Conservation (phyloP, 2,888 invertebrate species). For the Mythimna lalbum region DNA sequence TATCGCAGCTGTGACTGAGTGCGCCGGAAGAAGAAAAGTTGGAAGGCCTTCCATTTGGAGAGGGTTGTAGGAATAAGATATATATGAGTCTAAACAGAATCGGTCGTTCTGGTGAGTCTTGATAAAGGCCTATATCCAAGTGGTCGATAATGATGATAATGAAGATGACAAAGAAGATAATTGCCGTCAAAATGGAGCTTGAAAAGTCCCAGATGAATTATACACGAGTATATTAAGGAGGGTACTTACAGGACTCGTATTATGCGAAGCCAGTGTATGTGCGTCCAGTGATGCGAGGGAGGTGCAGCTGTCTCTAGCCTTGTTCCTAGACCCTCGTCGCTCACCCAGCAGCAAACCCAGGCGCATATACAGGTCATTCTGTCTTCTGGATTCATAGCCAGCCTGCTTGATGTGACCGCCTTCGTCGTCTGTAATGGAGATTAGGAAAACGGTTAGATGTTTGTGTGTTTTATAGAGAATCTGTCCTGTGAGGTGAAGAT, state of each 20-base stretch:
- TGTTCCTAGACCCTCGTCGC: slow-evolving; percentile 89
- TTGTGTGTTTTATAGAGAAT: neutral
- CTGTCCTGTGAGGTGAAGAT: neutral
- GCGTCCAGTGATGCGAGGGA: slow-evolving; percentile 91
- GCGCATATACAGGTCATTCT: slow-evolving; percentile 96
- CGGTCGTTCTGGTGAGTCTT: too few relatives aligned
- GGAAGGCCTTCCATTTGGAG: too few relatives aligned
- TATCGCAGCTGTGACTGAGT: too few relatives aligned
- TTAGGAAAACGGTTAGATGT: neutral
- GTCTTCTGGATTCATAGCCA: slow-evolving; percentile 84
- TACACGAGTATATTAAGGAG: too few relatives aligned
- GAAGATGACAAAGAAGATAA: too few relatives aligned
- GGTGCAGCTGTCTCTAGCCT: slow-evolving; percentile 86
- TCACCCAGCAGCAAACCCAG: slow-evolving; percentile 95
- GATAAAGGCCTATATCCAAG: too few relatives aligned
- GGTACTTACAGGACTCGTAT: slow-evolving; percentile 93
- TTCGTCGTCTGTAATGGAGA: slow-evolving; percentile 92
- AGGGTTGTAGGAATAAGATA: too few relatives aligned
- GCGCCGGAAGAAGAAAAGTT: too few relatives aligned
- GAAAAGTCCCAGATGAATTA: neutral
- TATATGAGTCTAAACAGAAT: too few relatives aligned
- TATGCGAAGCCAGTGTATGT: slow-evolving; percentile 94
- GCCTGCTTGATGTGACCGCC: slow-evolving; percentile 92
- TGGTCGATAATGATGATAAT: too few relatives aligned
- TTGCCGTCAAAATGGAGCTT: too few relatives aligned